Base-by-base conservation (phyloP, 2,113 vertebrate genomes). In the Lates calcarifer region DNA sequence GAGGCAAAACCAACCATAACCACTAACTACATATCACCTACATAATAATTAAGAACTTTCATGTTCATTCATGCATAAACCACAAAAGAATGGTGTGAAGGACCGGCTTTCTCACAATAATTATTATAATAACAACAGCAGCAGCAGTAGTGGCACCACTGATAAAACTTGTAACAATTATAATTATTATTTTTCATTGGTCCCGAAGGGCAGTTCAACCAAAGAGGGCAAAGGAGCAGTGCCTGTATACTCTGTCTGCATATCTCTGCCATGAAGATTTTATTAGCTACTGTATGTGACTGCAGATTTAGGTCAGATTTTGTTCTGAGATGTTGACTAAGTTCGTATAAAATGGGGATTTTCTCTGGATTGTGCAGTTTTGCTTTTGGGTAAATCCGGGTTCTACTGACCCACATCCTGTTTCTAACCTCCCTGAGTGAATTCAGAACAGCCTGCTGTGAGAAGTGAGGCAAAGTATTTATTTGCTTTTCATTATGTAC, bases 271-370 rank as follows among this genome's bases (percentile, higher is more conserved):
- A 61, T 79, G 57, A 60, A 76, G 74, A 82, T 87, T 74, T 79
- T 79, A 92, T 88, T 77, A 87, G 74, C 87, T 88, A 58, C 80
- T 88, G 88, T 83, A 68, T 87, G 76, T 69, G 68, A 77, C 58
- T 73, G 62, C 28, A 84, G 78, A 93, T 93, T 81, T 91, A 79
- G 82, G 87, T 86, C 87, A 92, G 75, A 85, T 89, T 81, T 77
- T 53, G 39, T 80, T 87, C 72, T 62, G 56, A 82, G 63, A 72
- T 69, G 64, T 81, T 85, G 65, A 89, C 84, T 86, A 61, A 62
- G 63, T 76, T 89, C 62, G 58, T 85, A 76, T 77, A 66, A 84
- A 91, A 71, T 26, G 13, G 81, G 87, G 83, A 85, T 90, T 87
- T 87, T 86, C 60, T 78, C 28, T 72, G 9, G 9, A 33, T 78